phyloP scores from a whole-genome alignment of 1,140 invertebrate genomes.

The Drosophila novamexicana region DNA sequence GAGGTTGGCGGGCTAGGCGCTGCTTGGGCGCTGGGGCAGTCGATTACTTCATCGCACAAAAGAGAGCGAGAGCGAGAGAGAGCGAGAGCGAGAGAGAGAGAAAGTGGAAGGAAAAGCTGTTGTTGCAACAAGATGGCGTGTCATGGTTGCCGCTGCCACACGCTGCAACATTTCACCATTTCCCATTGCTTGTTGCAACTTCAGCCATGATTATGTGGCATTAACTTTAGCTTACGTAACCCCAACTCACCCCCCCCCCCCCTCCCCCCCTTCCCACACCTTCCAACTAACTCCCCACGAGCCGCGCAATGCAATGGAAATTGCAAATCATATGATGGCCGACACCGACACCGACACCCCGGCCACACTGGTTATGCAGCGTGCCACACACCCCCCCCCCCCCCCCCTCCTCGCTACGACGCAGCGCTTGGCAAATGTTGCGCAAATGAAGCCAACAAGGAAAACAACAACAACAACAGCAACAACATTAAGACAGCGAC shows the following conservation, averaged over 20 bases:
- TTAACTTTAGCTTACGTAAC: slow-evolving; percentile 81
- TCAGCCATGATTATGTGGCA: slow-evolving; percentile 82
- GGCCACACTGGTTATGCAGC: slow-evolving; percentile 23
- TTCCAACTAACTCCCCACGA: too few species aligned
- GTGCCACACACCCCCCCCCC: slow-evolving; percentile 1
- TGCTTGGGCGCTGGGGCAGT: slow-evolving; percentile 24
- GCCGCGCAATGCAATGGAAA: slow-evolving; percentile 53
- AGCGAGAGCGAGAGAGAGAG: slow-evolving; percentile 58
- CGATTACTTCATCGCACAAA: slow-evolving; percentile 69
- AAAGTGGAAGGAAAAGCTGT: slow-evolving; percentile 76
- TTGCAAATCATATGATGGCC: slow-evolving; percentile 76
- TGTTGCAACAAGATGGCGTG: slow-evolving; percentile 1
- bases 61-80: slow-evolving; percentile 66
- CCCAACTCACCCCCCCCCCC: not conserved
- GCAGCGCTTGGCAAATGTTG: slow-evolving; percentile 58
- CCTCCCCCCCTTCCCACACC: too few species aligned
- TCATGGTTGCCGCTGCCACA: slow-evolving; percentile 13
- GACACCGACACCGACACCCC: slow-evolving; percentile 38
- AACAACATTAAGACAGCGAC: slow-evolving; percentile 57
- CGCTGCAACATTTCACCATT: slow-evolving; percentile 72
- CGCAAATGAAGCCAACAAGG: slow-evolving; percentile 73
- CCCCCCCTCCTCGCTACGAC: not conserved
- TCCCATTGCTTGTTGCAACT: slow-evolving; percentile 78
- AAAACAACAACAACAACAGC: slow-evolving; percentile 52
- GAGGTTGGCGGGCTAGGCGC: too few species aligned